phyloP scores from a whole-genome alignment of 2,888 invertebrate genomes.

The Cryptocheilus praepositus region DNA sequence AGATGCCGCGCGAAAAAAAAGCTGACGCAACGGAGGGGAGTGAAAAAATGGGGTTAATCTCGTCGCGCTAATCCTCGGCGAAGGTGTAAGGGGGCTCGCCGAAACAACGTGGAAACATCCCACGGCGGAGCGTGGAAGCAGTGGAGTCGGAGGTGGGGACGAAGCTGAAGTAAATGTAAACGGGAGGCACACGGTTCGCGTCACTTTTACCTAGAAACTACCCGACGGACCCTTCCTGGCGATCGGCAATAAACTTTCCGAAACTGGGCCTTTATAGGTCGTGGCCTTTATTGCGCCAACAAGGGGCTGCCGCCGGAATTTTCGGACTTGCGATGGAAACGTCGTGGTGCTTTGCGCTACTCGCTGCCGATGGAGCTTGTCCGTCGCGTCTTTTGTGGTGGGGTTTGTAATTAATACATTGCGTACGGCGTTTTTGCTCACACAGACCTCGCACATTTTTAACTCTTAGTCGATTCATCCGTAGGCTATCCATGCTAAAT shows the following conservation, averaged over 20 bases:
- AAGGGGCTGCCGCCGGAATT: too few relatives aligned
- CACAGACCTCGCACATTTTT: too few relatives aligned
- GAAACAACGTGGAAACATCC: constrained; percentile 6
- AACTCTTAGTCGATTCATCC: too few relatives aligned
- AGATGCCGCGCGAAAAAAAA: constrained; percentile 7
- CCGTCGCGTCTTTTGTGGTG: too few relatives aligned
- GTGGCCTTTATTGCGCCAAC: constrained; percentile 27
- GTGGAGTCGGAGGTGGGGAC: constrained; percentile 29
- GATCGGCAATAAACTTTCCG: constrained; percentile 39
- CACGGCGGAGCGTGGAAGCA: constrained; percentile 51
- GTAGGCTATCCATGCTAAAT: too few relatives aligned
- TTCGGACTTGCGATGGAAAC: too few relatives aligned
- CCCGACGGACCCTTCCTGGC: constrained; percentile 22
- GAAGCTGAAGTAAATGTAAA: constrained; percentile 15
- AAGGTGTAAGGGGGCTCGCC: constrained; percentile 17
- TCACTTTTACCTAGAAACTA: constrained; percentile 37
- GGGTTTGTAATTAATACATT: too few relatives aligned
- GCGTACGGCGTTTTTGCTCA: too few relatives aligned
- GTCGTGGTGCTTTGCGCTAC: too few relatives aligned
- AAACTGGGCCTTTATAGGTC: constrained; percentile 49
- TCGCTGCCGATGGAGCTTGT: too few relatives aligned
- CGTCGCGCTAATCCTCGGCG: constrained; percentile 53
- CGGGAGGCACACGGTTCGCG: constrained; percentile 13
- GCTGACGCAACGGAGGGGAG: too few relatives aligned
- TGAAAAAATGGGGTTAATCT: constrained; percentile 64